Evolutionary conservation across 2,888 invertebrate species (phyloP), one percentile per base, ranked within the genome.

Genomic region (Trisateles emortualis): DNA sequence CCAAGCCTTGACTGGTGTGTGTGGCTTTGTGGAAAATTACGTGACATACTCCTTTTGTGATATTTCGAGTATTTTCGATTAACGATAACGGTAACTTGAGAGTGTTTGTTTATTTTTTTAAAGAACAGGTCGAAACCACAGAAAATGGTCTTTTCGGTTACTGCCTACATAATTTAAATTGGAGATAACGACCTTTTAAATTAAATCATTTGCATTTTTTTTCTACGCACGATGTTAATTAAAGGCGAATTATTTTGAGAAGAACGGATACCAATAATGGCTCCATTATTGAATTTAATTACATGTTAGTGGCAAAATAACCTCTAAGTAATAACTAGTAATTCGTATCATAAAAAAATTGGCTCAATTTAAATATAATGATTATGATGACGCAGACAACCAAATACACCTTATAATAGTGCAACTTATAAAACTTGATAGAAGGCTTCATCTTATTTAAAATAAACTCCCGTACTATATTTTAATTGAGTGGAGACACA

Each of bases 11-110:
- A 60, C n/a, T n/a, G n/a, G n/a, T n/a, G n/a, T n/a, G n/a, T n/a
- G 56, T 60, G 53, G 50, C 65, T 56, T 64, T 68, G 44, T 65
- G 62, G 52, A 43, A 65, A 53, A 53, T 53, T 44, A 48, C 29
- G 29, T 48, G 43, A 53, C 51, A 49, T 52, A 59, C 36, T 58
- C 40, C 47, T 51, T 70, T 62, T 59, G 45, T 41, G 36, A 42
- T 35, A 41, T 41, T 49, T 49, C 52, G 47, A 33, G 50, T 35
- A 45, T 63, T 68, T 70, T 62, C 68, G 43, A 62, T 56, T 59
- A 56, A 33, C 6, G 8, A n/a, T 71, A 68, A 68, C 72, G 52
- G 72, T 57, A 57, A 26, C 4, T 45, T 22, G 30, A 24, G 46
- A 48, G 46, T 40, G 44, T 47, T 4, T 51, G 36, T 49, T 56